Conservation (phyloP, 1,140 invertebrate species). For the Ridgeia piscesae region DNA sequence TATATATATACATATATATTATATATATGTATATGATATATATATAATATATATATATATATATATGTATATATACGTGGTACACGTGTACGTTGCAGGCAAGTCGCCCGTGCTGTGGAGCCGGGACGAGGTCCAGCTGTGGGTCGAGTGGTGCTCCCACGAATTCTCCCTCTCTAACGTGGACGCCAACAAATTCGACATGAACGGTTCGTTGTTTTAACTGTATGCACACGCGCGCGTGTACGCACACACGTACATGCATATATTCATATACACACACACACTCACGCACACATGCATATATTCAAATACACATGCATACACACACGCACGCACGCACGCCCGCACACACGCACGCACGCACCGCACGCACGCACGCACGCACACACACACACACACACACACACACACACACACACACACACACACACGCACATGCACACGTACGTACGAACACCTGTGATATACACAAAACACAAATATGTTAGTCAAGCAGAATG, state of each 20-base stretch:
- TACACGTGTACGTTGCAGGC: slow-evolving; percentile 60
- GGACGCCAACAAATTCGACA: slow-evolving; percentile 92
- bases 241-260: background rate
- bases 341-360: background rate
- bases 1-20: background rate
- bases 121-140: slow-evolving; percentile 83
- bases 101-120: slow-evolving; percentile 87
- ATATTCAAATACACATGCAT: too few relatives aligned
- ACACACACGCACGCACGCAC: background rate
- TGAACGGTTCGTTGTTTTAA: slow-evolving; percentile 76
- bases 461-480: too few relatives aligned
- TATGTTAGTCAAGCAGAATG: too few relatives aligned
- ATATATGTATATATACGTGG: too few relatives aligned
- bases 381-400: too few relatives aligned
- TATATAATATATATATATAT: too few relatives aligned
- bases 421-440: too few relatives aligned
- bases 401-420: too few relatives aligned
- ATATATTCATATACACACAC: background rate
- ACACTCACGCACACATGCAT: too few relatives aligned
- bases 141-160: slow-evolving; percentile 87
- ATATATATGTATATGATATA: background rate
- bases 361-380: too few relatives aligned
- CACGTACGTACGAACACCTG: too few relatives aligned
- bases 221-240: background rate
- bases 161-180: slow-evolving; percentile 90